Percentiles rank a stretch among this genome's conserved stretches.
Evolutionary conservation across 2,113 vertebrate genomes (phyloP).

Genomic region (Nycticryphes semicollaris): DNA sequence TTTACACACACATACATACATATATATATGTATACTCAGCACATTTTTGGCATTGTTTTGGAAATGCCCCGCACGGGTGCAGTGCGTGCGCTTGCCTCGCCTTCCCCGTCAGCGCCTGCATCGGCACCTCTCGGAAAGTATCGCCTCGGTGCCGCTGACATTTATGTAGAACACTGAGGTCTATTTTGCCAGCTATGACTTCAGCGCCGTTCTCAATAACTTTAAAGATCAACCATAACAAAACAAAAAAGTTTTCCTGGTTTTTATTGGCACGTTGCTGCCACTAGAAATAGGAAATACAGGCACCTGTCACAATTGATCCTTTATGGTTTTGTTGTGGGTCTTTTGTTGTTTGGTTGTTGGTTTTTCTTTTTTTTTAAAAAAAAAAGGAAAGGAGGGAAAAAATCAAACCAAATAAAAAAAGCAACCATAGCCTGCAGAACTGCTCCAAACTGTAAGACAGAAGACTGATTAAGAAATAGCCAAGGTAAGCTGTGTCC

Average conservation of each 20-base stretch:
- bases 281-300: slow-evolving; percentile 56
- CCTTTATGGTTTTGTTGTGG: not conserved
- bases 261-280: slow-evolving; percentile 66
- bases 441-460: not conserved
- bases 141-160: slow-evolving; percentile 68
- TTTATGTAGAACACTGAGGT: slow-evolving; percentile 65
- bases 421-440: not conserved
- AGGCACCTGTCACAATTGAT: slow-evolving; percentile 45
- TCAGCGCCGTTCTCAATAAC: slow-evolving; percentile 60
- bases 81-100: not conserved
- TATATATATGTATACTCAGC: accelerated
- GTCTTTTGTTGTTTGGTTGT: not conserved
- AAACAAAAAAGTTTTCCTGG: slow-evolving; percentile 46
- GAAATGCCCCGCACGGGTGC: slow-evolving; percentile 13
- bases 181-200: slow-evolving; percentile 67
- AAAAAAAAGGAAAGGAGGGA: accelerated
- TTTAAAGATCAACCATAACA: slow-evolving; percentile 77
- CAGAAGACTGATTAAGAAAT: slow-evolving; percentile 2
- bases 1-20: not conserved
- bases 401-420: not conserved
- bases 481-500: not conserved
- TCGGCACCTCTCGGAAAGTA: not conserved
- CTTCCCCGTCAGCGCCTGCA: not conserved
- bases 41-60: slow-evolving; percentile 11
- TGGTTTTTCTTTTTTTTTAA: not conserved